phyloP scores from a whole-genome alignment of 2,888 invertebrate species.

The Exephanes ischioxanthus region DNA sequence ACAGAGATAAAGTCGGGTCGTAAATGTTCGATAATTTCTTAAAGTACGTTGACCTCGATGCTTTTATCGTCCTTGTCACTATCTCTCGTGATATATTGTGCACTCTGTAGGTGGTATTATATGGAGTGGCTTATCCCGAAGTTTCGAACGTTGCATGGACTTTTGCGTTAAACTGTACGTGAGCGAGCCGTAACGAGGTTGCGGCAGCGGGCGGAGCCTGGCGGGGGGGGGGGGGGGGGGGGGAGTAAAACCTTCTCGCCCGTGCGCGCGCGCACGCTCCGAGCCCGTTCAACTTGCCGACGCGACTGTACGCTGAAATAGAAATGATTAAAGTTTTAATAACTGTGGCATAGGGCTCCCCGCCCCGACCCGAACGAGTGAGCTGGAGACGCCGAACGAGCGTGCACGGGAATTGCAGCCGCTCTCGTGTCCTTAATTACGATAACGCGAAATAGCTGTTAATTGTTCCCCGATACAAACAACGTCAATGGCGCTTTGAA shows the following conservation, averaged over 20 bases:
- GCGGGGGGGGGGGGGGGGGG: neutral
- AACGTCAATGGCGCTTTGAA: neutral
- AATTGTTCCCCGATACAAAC: slow-evolving; percentile 48
- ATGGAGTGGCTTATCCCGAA: slow-evolving; percentile 20
- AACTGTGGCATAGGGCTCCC: slow-evolving; percentile 67
- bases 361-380: neutral
- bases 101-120: neutral
- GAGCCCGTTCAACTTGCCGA: slow-evolving; percentile 65
- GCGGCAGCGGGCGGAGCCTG: slow-evolving; percentile 49
- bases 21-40: slow-evolving; percentile 33
- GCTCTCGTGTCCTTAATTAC: slow-evolving; percentile 51
- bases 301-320: slow-evolving; percentile 77
- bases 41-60: slow-evolving; percentile 40
- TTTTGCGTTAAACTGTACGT: slow-evolving; percentile 58
- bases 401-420: neutral
- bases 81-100: slow-evolving; percentile 3
- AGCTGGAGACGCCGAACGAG: neutral
- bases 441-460: slow-evolving; percentile 48
- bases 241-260: slow-evolving; percentile 14
- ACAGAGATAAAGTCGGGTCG: neutral
- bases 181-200: slow-evolving; percentile 63
- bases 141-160: slow-evolving; percentile 31
- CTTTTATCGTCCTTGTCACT: slow-evolving; percentile 17
- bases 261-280: slow-evolving; percentile 19
- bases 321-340: slow-evolving; percentile 82